A percentile compares a stretch with the other conserved stretches of the same genome.
phyloP scores from a whole-genome alignment of 2,888 invertebrate species.

The Pherbina coryleti region DNA sequence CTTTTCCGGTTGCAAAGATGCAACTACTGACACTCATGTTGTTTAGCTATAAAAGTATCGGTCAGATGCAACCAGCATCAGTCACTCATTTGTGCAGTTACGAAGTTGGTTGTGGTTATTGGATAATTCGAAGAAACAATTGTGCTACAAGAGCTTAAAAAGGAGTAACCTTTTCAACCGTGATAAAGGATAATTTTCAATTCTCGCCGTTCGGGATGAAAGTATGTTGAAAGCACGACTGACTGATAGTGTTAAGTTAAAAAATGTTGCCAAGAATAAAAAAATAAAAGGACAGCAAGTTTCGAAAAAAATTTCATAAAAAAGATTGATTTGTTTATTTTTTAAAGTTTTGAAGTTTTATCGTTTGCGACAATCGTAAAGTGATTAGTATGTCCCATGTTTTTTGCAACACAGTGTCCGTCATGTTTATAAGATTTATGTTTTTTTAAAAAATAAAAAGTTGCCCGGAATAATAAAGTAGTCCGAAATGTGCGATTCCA shows the following conservation, averaged over 20 bases:
- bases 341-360: too few relatives aligned
- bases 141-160: too few relatives aligned
- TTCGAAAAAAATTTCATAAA: too few relatives aligned
- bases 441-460: too few relatives aligned
- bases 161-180: neutral
- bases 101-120: neutral
- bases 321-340: too few relatives aligned
- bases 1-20: conserved; percentile 39
- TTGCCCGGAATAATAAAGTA: too few relatives aligned
- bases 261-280: neutral
- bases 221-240: conserved; percentile 12
- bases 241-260: neutral
- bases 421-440: too few relatives aligned
- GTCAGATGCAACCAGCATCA: conserved; percentile 25
- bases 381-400: too few relatives aligned
- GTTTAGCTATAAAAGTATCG: conserved; percentile 35
- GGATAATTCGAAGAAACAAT: neutral
- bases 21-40: conserved; percentile 25
- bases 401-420: too few relatives aligned
- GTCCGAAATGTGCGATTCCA: too few relatives aligned
- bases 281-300: neutral
- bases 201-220: conserved; percentile 8
- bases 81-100: conserved; percentile 16
- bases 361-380: too few relatives aligned
- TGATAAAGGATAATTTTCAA: neutral